phyloP scores from a whole-genome alignment of 2,113 vertebrate genomes.

The Oenanthe oenanthe region DNA sequence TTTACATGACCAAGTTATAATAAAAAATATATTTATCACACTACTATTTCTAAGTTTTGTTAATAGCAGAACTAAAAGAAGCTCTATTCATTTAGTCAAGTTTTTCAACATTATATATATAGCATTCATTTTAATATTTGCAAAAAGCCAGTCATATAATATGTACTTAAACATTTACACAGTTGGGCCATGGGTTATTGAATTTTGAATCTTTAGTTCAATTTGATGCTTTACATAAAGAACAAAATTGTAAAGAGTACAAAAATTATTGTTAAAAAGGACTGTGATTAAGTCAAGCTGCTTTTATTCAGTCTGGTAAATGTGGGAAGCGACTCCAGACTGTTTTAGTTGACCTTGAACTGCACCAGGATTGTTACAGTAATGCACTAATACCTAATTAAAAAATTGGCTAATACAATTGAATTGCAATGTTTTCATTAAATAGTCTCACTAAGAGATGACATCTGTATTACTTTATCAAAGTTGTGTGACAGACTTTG shows the following conservation, averaged over 20 bases:
- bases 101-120: too few relatives aligned
- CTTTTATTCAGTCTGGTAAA: not conserved
- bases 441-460: not conserved
- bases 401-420: not conserved
- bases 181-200: not conserved
- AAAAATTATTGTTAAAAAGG: not conserved
- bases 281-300: not conserved
- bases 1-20: too few relatives aligned
- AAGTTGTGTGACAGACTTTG: not conserved
- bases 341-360: not conserved
- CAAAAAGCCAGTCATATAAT: too few relatives aligned
- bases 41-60: too few relatives aligned
- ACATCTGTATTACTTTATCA: not conserved
- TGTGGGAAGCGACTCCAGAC: not conserved
- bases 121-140: too few relatives aligned
- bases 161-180: not conserved
- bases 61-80: too few relatives aligned
- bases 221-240: not conserved
- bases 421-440: conserved; percentile 34
- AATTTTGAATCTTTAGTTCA: not conserved
- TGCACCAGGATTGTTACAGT: not conserved
- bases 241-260: not conserved
- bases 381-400: not conserved
- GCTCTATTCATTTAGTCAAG: too few relatives aligned
- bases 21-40: too few relatives aligned